Percentiles rank a stretch among this genome's conserved stretches.
Conservation (phyloP, 2,888 invertebrate species). For the Stenurella melanura region DNA sequence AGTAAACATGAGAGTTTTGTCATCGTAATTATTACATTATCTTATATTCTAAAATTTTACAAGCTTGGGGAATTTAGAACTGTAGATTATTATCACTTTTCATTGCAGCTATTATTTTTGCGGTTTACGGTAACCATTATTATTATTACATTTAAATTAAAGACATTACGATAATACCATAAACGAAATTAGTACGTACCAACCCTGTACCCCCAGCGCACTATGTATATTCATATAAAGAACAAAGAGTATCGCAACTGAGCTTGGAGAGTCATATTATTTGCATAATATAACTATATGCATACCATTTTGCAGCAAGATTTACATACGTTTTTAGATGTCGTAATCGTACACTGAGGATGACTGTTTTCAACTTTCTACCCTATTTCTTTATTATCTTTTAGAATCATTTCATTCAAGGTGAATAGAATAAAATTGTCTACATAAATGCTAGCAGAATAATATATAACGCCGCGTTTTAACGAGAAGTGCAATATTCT, state of each 20-base stretch:
- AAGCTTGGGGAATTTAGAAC: no score
- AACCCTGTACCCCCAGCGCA: not conserved
- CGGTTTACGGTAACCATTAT: no score
- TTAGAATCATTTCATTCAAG: constrained; percentile 29
- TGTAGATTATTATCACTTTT: no score
- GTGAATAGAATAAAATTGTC: constrained; percentile 24
- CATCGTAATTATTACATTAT: no score
- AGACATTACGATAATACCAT: not conserved
- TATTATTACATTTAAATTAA: no score
- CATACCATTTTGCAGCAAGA: constrained; percentile 53
- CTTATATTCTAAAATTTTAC: no score
- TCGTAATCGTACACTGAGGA: constrained; percentile 47
- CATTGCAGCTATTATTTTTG: no score
- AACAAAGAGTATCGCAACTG: constrained; percentile 15
- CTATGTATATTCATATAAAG: constrained; percentile 21
- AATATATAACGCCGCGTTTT: constrained; percentile 8
- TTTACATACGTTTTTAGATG: constrained; percentile 57
- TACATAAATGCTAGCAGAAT: not conserved
- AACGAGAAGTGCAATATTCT: constrained; percentile 8
- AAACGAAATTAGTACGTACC: not conserved
- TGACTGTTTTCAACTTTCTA: constrained; percentile 37
- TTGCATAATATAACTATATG: constrained; percentile 49
- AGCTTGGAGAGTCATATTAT: constrained; percentile 27
- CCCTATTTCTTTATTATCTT: constrained; percentile 24
- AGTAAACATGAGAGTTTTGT: no score